Evolutionary conservation across 1,140 invertebrate species (phyloP).

Genomic region (Tetramorium simillimum): DNA sequence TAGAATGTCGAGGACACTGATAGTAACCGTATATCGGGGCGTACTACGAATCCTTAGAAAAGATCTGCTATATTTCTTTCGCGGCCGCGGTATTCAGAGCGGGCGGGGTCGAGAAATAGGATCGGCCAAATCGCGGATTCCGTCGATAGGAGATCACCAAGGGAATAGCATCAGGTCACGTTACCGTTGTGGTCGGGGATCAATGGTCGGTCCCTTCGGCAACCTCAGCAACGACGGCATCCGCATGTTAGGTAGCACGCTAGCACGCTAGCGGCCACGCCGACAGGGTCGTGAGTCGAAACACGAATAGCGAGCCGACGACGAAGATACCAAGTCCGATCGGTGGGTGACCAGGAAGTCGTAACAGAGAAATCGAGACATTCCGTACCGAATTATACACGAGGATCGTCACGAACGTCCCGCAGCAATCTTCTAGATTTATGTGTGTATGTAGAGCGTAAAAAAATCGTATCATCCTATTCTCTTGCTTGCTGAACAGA

Average conservation of each 20-base stretch:
- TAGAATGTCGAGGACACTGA: neutral
- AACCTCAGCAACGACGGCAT: constrained; percentile 69
- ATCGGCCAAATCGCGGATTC: constrained; percentile 55
- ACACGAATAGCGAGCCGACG: constrained; percentile 69
- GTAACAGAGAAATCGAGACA: constrained; percentile 58
- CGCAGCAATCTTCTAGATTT: neutral
- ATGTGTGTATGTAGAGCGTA: neutral
- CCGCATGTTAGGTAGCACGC: constrained; percentile 68
- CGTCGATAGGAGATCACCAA: constrained; percentile 58
- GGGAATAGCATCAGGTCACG: constrained; percentile 68
- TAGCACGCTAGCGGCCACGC: constrained; percentile 60
- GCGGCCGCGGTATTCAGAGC: constrained; percentile 2
- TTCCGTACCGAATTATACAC: constrained; percentile 56
- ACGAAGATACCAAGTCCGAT: constrained; percentile 70
- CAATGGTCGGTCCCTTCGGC: constrained; percentile 64
- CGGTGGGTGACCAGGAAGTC: constrained; percentile 66
- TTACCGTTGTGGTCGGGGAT: constrained; percentile 74
- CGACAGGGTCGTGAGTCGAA: constrained; percentile 68
- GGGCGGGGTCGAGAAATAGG: constrained; percentile 42
- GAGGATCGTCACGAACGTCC: constrained; percentile 60
- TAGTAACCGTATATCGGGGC: neutral
- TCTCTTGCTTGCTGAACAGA: neutral
- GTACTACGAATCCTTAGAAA: constrained; percentile 19
- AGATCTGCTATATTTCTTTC: constrained; percentile 16
- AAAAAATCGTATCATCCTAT: neutral